Conservation (phyloP, 2,797 vertebrate species). For the Adrianichthys oophorus region DNA sequence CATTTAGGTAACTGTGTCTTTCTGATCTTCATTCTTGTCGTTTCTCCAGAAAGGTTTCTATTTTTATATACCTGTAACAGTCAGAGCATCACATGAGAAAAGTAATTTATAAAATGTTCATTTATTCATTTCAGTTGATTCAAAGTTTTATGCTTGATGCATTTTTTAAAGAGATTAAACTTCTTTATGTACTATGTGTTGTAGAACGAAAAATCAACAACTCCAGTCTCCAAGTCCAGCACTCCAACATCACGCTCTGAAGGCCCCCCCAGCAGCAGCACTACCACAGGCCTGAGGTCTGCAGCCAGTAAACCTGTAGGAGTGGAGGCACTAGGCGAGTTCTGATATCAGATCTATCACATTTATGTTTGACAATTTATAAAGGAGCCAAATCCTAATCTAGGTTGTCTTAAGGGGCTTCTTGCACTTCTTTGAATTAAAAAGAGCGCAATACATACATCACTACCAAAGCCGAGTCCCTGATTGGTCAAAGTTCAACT, state of each 20-base stretch:
- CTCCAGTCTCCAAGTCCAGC: constrained; percentile 92
- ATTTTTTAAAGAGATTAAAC: not conserved
- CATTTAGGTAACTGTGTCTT: constrained; percentile 20
- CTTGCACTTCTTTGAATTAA: no score
- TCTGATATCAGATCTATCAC: not conserved
- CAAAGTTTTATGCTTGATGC: not conserved
- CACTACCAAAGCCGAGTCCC: no score
- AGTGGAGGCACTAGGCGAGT: constrained; percentile 86
- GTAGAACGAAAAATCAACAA: constrained; percentile 94
- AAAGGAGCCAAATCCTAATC: no score
- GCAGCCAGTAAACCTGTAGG: constrained; percentile 81
- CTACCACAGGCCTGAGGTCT: constrained; percentile 86
- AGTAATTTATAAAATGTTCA: not conserved
- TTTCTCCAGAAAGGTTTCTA: constrained; percentile 27
- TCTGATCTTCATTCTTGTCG: constrained; percentile 33
- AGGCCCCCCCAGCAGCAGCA: constrained; percentile 88
- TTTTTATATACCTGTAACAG: constrained; percentile 25
- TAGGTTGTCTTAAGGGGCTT: no score
- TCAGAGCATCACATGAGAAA: not conserved
- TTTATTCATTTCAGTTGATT: not conserved
- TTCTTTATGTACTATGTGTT: constrained; percentile 14
- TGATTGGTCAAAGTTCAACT: no score
- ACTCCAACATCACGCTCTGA: constrained; percentile 91
- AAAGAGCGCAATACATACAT: no score
- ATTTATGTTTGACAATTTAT: no score